Evolutionary conservation across 2,888 invertebrate genomes (phyloP).

Genomic region (Cosmia pyralina): DNA sequence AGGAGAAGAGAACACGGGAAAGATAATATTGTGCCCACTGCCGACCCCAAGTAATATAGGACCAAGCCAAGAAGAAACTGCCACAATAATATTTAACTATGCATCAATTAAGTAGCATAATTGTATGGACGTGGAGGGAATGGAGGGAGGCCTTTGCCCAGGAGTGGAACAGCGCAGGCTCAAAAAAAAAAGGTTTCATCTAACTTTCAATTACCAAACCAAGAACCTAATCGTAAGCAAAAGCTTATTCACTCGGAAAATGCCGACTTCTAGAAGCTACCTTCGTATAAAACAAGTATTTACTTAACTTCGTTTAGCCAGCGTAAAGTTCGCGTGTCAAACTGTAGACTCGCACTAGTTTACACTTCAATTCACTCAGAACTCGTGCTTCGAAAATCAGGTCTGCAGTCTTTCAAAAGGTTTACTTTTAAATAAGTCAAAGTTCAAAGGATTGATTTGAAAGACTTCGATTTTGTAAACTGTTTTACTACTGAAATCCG

Average conservation of each 20-base stretch:
- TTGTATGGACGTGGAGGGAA: no score
- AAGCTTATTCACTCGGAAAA: conserved; percentile 1
- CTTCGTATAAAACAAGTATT: conserved; percentile 37
- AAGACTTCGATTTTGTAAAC: conserved; percentile 10
- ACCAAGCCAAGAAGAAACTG: no score
- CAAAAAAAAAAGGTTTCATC: no score
- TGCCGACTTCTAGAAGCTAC: conserved; percentile 22
- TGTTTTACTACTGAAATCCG: not conserved
- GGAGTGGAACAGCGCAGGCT: no score
- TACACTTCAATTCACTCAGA: conserved; percentile 37
- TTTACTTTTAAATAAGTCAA: conserved; percentile 5
- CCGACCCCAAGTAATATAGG: no score
- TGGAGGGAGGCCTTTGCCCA: no score
- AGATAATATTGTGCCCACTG: no score
- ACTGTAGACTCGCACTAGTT: conserved; percentile 33
- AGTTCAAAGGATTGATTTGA: conserved; percentile 10
- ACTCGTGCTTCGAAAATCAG: conserved; percentile 28
- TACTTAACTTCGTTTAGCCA: conserved; percentile 25
- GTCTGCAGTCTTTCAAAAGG: conserved; percentile 16
- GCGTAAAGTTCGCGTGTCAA: conserved; percentile 35
- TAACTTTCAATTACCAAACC: not conserved
- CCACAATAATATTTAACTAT: no score
- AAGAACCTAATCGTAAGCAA: not conserved
- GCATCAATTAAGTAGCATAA: no score
- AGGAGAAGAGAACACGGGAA: no score